These are phyloP conservation scores for Leguminivora glycinivorella DNA, from an alignment of 1,140 invertebrate genomes.

Conservation along the genomic window DNA sequence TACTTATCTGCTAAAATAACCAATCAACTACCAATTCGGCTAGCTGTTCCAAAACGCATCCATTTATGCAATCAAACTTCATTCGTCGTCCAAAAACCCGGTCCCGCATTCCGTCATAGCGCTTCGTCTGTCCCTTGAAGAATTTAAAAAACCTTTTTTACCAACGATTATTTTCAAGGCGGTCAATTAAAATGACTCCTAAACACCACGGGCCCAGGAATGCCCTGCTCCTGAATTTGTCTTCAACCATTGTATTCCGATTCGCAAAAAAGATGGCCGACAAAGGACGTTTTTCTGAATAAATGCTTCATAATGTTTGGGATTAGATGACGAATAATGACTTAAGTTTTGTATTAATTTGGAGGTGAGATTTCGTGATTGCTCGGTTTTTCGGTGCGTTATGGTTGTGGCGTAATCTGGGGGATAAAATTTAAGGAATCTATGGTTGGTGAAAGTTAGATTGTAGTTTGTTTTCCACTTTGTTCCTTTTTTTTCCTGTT, in stretches of 20 bases:
- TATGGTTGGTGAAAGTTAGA: not conserved
- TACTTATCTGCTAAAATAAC: no score
- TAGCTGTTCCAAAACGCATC: not conserved
- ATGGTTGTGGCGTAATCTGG: not conserved
- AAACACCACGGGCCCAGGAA: constrained; percentile 19
- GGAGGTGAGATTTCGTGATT: constrained; percentile 16
- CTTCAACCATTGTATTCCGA: constrained; percentile 17
- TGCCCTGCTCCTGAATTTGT: constrained; percentile 20
- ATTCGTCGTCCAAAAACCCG: not conserved
- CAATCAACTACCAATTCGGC: not conserved
- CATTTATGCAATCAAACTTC: constrained; percentile 17
- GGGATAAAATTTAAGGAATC: not conserved
- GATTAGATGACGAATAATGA: constrained; percentile 18
- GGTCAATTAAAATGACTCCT: constrained; percentile 27
- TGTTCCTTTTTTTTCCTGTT: no score
- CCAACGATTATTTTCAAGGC: constrained; percentile 19
- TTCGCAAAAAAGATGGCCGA: not conserved
- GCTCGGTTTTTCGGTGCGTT: constrained; percentile 13
- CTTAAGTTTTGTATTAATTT: constrained; percentile 20
- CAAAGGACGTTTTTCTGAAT: constrained; percentile 11
- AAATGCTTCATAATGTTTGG: constrained; percentile 16
- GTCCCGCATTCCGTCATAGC: constrained; percentile 5
- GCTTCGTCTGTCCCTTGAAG: constrained; percentile 18
- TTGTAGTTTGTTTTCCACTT: not conserved
- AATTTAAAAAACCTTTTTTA: constrained; percentile 27